A percentile compares a stretch with the other conserved stretches of the same genome.
Conservation (phyloP, 2,113 vertebrate genomes). For the Podarcis muralis region DNA sequence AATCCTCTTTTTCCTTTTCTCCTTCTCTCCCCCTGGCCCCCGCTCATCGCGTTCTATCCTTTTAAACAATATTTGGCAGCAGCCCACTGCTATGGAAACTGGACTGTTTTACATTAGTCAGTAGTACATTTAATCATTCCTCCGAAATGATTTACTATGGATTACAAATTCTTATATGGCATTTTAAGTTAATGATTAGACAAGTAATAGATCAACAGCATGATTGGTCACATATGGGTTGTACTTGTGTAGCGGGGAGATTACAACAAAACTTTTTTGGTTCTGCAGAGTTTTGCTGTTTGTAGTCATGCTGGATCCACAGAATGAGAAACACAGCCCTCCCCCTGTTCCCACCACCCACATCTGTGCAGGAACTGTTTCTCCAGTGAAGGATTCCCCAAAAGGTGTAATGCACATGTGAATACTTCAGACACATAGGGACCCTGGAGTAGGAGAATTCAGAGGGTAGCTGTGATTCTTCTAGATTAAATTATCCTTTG, state of each 20-base stretch:
- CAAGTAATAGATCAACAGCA: slow-evolving; percentile 73
- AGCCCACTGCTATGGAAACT: slow-evolving; percentile 69
- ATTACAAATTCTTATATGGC: slow-evolving; percentile 76
- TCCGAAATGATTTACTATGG: slow-evolving; percentile 75
- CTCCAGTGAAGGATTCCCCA: background rate
- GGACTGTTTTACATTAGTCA: slow-evolving; percentile 79
- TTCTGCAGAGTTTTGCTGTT: background rate
- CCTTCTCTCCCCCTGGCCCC: background rate
- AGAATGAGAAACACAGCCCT: too few species aligned
- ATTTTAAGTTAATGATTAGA: slow-evolving; percentile 78
- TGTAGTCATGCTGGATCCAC: background rate
- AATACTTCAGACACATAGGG: background rate
- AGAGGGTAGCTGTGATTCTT: background rate
- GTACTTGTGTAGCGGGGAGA: slow-evolving; percentile 56
- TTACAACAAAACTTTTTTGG: slow-evolving; percentile 16
- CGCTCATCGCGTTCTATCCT: background rate
- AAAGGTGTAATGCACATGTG: background rate
- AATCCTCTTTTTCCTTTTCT: slow-evolving; percentile 5
- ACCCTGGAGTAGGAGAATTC: background rate
- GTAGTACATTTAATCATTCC: slow-evolving; percentile 75
- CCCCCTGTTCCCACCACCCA: background rate
- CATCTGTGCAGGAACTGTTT: background rate
- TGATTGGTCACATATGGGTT: slow-evolving; percentile 70
- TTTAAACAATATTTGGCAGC: slow-evolving; percentile 71
- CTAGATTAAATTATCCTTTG: background rate